Evolutionary conservation across 2,888 invertebrate genomes (phyloP).

Genomic region (Drosophila neoperkinsi): DNA sequence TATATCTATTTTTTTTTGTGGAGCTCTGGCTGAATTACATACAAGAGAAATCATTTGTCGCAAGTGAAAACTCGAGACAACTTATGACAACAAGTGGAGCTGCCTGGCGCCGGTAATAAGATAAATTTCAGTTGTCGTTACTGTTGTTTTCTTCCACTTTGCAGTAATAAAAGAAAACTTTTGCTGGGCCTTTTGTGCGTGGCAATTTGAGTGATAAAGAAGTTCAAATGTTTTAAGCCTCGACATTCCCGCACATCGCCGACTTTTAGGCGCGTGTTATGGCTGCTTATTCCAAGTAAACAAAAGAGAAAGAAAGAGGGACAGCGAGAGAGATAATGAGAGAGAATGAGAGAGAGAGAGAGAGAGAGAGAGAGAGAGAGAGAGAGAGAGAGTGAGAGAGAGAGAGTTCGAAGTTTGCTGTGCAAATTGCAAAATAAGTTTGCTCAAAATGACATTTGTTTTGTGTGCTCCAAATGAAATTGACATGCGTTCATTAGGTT

Average conservation of each 20-base stretch:
- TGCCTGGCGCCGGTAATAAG: conserved; percentile 65
- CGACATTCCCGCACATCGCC: conserved; percentile 21
- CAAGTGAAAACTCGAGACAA: conserved; percentile 22
- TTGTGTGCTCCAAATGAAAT: conserved; percentile 61
- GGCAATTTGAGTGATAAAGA: conserved; percentile 50
- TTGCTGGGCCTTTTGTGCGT: conserved; percentile 35
- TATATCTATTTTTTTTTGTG: neutral
- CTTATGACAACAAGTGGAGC: conserved; percentile 33
- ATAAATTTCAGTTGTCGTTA: conserved; percentile 66
- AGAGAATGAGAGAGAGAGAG: neutral
- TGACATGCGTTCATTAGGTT: conserved; percentile 74
- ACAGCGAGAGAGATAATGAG: neutral
- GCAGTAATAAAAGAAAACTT: conserved; percentile 41
- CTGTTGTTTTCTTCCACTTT: conserved; percentile 21
- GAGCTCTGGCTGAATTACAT: neutral
- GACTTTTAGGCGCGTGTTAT: conserved; percentile 33
- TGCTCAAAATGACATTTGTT: conserved; percentile 62
- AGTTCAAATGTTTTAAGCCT: conserved; percentile 34
- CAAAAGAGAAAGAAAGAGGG: neutral
- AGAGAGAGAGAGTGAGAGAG: neutral
- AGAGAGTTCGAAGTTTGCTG: conserved; percentile 6
- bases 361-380: too few species aligned
- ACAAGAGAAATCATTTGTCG: conserved; percentile 22
- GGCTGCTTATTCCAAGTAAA: neutral
- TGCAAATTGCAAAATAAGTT: conserved; percentile 39